A percentile compares a stretch with the other conserved stretches of the same genome.
phyloP scores from a whole-genome alignment of 2,113 vertebrate genomes.

The Pimephales promelas region DNA sequence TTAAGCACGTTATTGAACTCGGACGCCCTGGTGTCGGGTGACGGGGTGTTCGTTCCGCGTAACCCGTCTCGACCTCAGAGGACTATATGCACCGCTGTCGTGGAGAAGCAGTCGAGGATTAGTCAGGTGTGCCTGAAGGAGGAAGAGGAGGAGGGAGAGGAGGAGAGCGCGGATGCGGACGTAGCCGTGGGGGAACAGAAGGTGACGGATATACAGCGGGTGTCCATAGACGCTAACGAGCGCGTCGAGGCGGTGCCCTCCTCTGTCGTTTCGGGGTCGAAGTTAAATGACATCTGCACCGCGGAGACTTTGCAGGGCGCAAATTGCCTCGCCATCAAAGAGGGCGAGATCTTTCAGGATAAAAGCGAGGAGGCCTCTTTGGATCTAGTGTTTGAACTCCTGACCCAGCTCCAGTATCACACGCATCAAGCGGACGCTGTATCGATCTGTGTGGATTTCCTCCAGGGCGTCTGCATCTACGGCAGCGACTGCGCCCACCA shows the following conservation, averaged over 20 bases:
- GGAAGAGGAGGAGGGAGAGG: constrained; percentile 56
- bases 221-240: constrained; percentile 61
- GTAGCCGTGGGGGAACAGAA: constrained; percentile 68
- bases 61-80: constrained; percentile 72
- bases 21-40: constrained; percentile 80
- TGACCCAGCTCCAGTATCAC: constrained; percentile 97
- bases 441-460: constrained; percentile 95
- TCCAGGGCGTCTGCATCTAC: constrained; percentile 89
- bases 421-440: constrained; percentile 90
- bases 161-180: constrained; percentile 54
- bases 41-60: constrained; percentile 86
- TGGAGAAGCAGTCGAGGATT: constrained; percentile 84
- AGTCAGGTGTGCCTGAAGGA: constrained; percentile 77
- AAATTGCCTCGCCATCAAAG: constrained; percentile 72
- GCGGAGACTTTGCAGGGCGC: constrained; percentile 76
- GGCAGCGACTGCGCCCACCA: constrained; percentile 93
- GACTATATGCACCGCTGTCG: constrained; percentile 82
- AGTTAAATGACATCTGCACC: constrained; percentile 81
- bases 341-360: constrained; percentile 90
- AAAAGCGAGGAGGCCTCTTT: constrained; percentile 97
- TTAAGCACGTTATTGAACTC: constrained; percentile 86
- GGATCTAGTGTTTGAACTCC: constrained; percentile 94
- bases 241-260: constrained; percentile 69
- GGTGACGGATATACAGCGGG: constrained; percentile 55
- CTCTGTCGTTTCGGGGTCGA: constrained; percentile 75